Base-by-base conservation (phyloP, 2,797 vertebrate species). In the Tympanoctomys barrerae region DNA sequence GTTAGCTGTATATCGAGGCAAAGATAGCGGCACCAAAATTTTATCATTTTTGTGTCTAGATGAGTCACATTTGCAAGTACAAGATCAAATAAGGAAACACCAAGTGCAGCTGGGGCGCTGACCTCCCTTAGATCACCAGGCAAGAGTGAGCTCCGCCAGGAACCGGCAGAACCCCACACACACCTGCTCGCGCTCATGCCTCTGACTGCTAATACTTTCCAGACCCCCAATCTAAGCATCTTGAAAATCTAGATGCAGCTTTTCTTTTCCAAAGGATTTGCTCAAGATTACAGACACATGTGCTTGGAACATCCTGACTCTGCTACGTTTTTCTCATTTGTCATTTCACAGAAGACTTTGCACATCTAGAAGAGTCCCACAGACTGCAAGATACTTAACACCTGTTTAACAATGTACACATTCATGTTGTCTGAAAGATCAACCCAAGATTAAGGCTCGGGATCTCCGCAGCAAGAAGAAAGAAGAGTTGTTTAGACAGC, bases 321-420 rank as follows among this genome's bases (percentile, higher is more conserved):
- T 90, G 84, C 82, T 88, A 97, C 88, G 26, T 97, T 94, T 95
- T 97, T 97, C 84, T 94, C 89, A 94, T 97, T 97, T 97, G 71
- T 89, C 87, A 94, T 89, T 97, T 94, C 89, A 89, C 73, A 59
- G 77, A 96, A 90, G 77, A 87, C 73, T 94, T 91, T 80, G 94
- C 94, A 94, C 90, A 94, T 89, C 91, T 90, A 96, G 94, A 97
- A 94, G 3, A 87, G 78, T 42, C 73, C 49, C 81, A 49, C 21
- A 66, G 92, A 92, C 46, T 95, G 71, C 61, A 94, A 91, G 66
- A 93, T 66, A 82, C 85, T 96, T 96, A 96, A 86, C 86, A 96
- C 82, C 62, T 93, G 22, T 91, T 92, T 92, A 91, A 94, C 96
- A 86, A 95, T 94, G 79, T 86, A 93, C 59, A 87, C 82, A 90